phyloP scores from a whole-genome alignment of 2,888 invertebrate species.

The Heteromurus nitidus region DNA sequence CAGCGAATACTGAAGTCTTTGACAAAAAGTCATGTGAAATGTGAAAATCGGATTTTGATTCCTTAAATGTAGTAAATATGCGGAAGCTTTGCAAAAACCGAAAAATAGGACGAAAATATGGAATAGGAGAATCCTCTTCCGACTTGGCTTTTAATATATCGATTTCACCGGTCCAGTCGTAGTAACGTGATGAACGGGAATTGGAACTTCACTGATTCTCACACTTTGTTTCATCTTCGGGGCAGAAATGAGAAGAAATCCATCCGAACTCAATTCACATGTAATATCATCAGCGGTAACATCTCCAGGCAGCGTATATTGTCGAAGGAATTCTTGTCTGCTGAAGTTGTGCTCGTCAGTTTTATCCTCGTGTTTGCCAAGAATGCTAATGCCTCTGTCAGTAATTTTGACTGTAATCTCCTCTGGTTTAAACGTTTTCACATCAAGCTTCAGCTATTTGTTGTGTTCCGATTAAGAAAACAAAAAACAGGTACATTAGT shows the following conservation, averaged over 20 bases:
- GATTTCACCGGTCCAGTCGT: neutral
- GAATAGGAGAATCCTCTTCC: too few species aligned
- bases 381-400: conserved; percentile 37
- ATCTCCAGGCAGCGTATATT: conserved; percentile 40
- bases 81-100: too few species aligned
- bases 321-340: conserved; percentile 44
- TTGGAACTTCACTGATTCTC: conserved; percentile 25
- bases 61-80: too few species aligned
- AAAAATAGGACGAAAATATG: too few species aligned
- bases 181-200: conserved; percentile 11
- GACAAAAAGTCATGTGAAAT: too few species aligned
- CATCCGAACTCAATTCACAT: conserved; percentile 54
- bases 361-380: conserved; percentile 53
- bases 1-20: too few species aligned
- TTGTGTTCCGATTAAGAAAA: neutral
- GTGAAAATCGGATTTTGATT: too few species aligned
- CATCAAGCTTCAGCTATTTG: conserved; percentile 47
- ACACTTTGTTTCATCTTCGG: too few species aligned
- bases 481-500: neutral
- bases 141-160: too few species aligned
- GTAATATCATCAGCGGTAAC: conserved; percentile 47
- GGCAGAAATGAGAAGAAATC: conserved; percentile 50
- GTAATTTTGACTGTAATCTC: conserved; percentile 57
- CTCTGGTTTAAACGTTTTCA: conserved; percentile 55
- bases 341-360: conserved; percentile 48